Evolutionary conservation across 2,113 vertebrate genomes (phyloP), one percentile per base, ranked within the genome.

Genomic region (Colistium nudipinnis): DNA sequence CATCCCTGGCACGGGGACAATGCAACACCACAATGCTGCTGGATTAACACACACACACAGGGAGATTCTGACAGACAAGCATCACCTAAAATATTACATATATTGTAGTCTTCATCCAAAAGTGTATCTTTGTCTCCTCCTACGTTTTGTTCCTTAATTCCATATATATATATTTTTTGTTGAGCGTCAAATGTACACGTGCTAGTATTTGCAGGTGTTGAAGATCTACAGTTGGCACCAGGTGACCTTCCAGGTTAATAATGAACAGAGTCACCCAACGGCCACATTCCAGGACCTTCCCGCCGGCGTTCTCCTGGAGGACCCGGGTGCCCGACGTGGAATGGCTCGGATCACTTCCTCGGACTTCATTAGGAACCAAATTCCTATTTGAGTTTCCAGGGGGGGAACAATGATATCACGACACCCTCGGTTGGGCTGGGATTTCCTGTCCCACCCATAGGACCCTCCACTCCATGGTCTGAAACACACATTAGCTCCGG

Each of bases 401-500:
- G 77, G 39, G 77, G 85, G 79, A 91, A 89, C 90, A 90, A 91
- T 86, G 76, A 82, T 76, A 84, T 87, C 82, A 86, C 76, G 20
- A 6, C 68, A 84, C 70, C 67, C 56, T 11, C 57, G 70, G 78
- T n/a, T 4, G 54, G 47, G 43, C 31, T 39, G 73, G 51, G 68
- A 81, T 76, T 85, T 92, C 86, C 88, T 90, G 82, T 71, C 55
- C 30, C 73, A 75, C 63, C 57, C 70, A 49, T 41, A 81, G 62
- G 62, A 59, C 64, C 41, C 38, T 70, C 52, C 41, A 47, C 53
- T 67, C 36, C 24, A 7, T 7, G 52, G 41, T 48, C 24, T 70
- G 52, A 55, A 61, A 63, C 44, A 36, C 59, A 31, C 24, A 68
- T 63, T 44, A 62, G 62, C 57, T 85, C 8, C 1, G 49, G 44